Base-by-base conservation (phyloP, 2,113 vertebrate genomes). In the Enhydra lutris region DNA sequence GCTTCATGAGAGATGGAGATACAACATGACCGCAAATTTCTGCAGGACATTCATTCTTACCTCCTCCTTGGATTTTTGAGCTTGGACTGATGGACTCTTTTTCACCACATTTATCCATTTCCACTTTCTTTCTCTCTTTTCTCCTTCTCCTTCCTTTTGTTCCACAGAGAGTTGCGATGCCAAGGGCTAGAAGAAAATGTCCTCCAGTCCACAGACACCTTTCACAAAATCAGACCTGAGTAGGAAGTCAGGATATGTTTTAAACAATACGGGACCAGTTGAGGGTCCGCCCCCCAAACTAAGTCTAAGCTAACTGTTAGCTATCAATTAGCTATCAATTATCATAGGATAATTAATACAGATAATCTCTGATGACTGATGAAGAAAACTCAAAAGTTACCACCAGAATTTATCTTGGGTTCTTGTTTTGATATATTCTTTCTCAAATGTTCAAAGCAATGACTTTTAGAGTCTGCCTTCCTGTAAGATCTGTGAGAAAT, bases 11-110 rank as follows among this genome's bases (percentile, higher is more conserved):
- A 95, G 93, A 29, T 61, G 5, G 5, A 47, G 36, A 86, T 82
- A 83, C 39, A 34, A 34, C 42, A 94, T 93, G 81, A 71, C 42
- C 20, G 42, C 13, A 6, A 26, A 3, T 39, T 92, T 97, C 94
- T 92, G 1, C 29, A 90, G 74, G 65, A 13, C 47, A 34, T 39
- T 1, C 47, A 34, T 39, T 1, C 31, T 78, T 67, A 14, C 61
- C 6, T 91, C 52, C 74, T 80, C 59, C 7, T 69, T 97, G 97
- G 85, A 74, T 80, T 91, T 61, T 69, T 97, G 73, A 83, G 18
- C n/a, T 6, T 57, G 26, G 88, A 52, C 79, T 71, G 4, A 57
- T 47, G 80, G 36, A 59, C 26, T 95, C 2, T 26, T 82, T 97
- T 91, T 95, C 79, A 95, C 74, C 5, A 7, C 34, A n/a, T 85